phyloP scores from a whole-genome alignment of 2,888 invertebrate genomes.

The Aspidapion aeneum region DNA sequence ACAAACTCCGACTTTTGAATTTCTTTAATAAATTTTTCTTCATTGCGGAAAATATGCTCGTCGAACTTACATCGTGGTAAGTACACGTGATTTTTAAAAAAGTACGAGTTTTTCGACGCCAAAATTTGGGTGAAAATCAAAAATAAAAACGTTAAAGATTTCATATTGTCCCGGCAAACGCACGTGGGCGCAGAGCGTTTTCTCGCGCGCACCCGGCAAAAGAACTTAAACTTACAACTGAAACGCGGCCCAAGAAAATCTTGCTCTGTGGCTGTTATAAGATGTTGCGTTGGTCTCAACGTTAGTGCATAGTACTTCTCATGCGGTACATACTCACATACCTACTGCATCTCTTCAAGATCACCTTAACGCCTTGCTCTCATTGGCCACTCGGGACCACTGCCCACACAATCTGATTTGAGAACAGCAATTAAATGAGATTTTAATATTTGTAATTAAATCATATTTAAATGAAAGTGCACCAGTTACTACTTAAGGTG shows the following conservation, averaged over 20 bases:
- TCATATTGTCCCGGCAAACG: conserved; percentile 16
- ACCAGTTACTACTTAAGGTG: background rate
- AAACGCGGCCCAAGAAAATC: conserved; percentile 23
- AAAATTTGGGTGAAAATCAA: conserved; percentile 7
- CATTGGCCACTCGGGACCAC: conserved; percentile 40
- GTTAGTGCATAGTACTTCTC: conserved; percentile 26
- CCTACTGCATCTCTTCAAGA: conserved; percentile 43
- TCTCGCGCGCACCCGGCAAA: background rate
- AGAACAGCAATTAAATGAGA: conserved; percentile 23
- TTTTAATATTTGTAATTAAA: conserved; percentile 16
- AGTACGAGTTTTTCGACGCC: conserved; percentile 21
- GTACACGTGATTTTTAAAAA: conserved; percentile 31
- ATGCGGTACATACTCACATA: conserved; percentile 43
- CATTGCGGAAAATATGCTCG: conserved; percentile 40
- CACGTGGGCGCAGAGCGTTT: conserved; percentile 17
- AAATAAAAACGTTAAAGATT: conserved; percentile 11
- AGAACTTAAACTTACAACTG: conserved; percentile 9
- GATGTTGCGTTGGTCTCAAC: conserved; percentile 45
- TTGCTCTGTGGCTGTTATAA: conserved; percentile 36
- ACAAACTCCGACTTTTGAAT: conserved; percentile 40
- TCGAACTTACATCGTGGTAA: conserved; percentile 44
- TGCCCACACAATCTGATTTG: conserved; percentile 38
- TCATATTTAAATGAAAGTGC: conserved; percentile 2
- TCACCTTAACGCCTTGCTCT: conserved; percentile 42
- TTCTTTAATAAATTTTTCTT: conserved; percentile 36